Evolutionary conservation across 1,140 invertebrate genomes (phyloP).

Genomic region (Bombus affinis): DNA sequence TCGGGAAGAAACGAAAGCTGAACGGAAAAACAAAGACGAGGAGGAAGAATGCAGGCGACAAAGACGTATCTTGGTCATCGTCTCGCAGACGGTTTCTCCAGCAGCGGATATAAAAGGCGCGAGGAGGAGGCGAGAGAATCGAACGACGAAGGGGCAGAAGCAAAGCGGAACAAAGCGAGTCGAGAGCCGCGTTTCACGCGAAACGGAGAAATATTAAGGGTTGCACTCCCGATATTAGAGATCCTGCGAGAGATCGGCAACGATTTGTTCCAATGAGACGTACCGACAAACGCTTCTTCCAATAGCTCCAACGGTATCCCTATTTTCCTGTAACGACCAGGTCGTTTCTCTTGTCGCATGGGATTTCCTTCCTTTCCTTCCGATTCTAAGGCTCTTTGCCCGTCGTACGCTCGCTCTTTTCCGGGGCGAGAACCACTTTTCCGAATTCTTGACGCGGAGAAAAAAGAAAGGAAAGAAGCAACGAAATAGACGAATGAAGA

Average conservation of each 20-base stretch:
- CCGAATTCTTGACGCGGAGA: neutral
- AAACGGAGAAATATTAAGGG: slow-evolving; percentile 58
- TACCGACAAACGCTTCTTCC: slow-evolving; percentile 17
- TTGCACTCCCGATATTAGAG: slow-evolving; percentile 49
- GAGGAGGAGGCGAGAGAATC: no score
- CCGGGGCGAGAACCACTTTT: no score
- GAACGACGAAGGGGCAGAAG: slow-evolving; percentile 3
- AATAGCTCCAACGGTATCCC: slow-evolving; percentile 18
- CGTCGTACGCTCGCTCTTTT: neutral
- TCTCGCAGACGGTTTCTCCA: slow-evolving; percentile 24
- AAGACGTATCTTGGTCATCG: slow-evolving; percentile 45
- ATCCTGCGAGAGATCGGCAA: slow-evolving; percentile 32
- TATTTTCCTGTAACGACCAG: slow-evolving; percentile 36
- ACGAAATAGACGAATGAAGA: neutral
- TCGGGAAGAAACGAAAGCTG: neutral
- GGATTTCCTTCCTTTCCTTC: neutral
- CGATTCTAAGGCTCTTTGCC: neutral
- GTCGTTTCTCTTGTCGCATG: slow-evolving; percentile 45
- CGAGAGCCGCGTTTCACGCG: slow-evolving; percentile 10
- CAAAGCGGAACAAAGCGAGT: neutral
- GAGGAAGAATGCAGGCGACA: neutral
- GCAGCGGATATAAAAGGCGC: neutral
- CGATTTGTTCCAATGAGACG: slow-evolving; percentile 52
- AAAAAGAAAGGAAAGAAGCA: no score
- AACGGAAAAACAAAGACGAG: neutral